Conservation (phyloP, 2,888 invertebrate species). For the Drosophila pullipes region DNA sequence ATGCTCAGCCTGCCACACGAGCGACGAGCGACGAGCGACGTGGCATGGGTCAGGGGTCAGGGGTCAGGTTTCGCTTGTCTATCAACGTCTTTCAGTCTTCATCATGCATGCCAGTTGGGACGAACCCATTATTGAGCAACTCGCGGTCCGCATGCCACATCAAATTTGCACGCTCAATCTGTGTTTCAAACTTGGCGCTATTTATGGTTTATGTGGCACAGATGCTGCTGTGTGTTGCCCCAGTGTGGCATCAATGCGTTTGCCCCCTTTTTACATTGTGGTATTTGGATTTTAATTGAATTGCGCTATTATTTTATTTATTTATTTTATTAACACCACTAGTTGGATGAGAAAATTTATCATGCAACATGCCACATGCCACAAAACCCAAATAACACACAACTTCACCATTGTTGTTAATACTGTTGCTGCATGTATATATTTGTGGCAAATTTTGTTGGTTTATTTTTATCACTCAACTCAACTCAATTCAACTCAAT, state of each 20-base stretch:
- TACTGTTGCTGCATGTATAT: neutral
- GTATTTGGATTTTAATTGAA: slow-evolving; percentile 81
- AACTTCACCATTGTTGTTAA: neutral
- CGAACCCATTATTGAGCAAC: slow-evolving; percentile 52
- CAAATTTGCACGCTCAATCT: slow-evolving; percentile 72
- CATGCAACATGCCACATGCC: slow-evolving; percentile 10
- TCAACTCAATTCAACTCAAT: neutral
- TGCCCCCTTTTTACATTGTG: slow-evolving; percentile 15
- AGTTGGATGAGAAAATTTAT: slow-evolving; percentile 21
- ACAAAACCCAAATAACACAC: slow-evolving; percentile 1
- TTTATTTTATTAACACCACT: slow-evolving; percentile 64
- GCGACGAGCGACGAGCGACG: neutral
- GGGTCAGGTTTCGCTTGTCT: slow-evolving; percentile 25
- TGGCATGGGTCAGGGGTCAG: neutral
- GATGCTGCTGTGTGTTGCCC: slow-evolving; percentile 27
- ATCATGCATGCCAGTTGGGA: slow-evolving; percentile 32
- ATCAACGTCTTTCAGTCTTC: slow-evolving; percentile 43
- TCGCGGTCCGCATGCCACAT: slow-evolving; percentile 53
- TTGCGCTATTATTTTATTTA: slow-evolving; percentile 55
- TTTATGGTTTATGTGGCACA: slow-evolving; percentile 56
- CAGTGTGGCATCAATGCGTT: slow-evolving; percentile 5
- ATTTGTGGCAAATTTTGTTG: neutral
- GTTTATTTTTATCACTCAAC: neutral
- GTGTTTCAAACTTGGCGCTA: slow-evolving; percentile 53
- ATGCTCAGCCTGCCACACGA: slow-evolving; percentile 15